These are phyloP conservation scores for Nebria brevicollis DNA, from an alignment of 2,888 invertebrate genomes.

Conservation along the genomic window DNA sequence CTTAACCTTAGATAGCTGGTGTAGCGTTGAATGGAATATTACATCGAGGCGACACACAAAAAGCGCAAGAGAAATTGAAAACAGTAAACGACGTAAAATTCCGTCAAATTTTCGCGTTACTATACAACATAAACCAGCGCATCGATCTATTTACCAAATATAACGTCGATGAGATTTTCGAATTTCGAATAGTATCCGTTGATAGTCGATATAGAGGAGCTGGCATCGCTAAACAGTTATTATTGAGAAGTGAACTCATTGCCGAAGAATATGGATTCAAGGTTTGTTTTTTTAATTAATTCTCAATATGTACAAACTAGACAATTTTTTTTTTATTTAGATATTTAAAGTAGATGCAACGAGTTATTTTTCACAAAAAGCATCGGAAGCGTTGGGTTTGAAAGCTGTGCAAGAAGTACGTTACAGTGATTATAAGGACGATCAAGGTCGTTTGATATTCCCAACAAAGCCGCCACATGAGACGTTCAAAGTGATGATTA, in stretches of 20 bases:
- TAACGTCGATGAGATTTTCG: conserved; percentile 77
- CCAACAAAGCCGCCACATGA: conserved; percentile 75
- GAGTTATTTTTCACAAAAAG: conserved; percentile 81
- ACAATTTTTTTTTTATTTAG: conserved; percentile 61
- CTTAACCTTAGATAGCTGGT: conserved; percentile 72
- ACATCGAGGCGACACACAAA: conserved; percentile 76
- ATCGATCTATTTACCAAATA: conserved; percentile 75
- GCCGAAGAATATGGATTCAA: conserved; percentile 76
- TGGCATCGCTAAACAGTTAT: conserved; percentile 79
- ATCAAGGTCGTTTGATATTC: conserved; percentile 70
- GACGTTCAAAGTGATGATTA: conserved; percentile 75
- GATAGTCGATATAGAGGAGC: conserved; percentile 76
- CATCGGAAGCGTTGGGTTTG: conserved; percentile 75
- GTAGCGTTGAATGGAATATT: conserved; percentile 82
- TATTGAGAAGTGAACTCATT: conserved; percentile 72
- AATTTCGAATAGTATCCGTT: conserved; percentile 83
- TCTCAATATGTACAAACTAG: background rate
- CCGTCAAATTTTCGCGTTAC: conserved; percentile 80
- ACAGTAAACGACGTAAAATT: conserved; percentile 76
- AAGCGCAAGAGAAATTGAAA: conserved; percentile 74
- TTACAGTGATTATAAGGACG: conserved; percentile 77
- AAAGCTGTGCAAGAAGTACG: conserved; percentile 71
- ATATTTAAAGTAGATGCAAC: conserved; percentile 85
- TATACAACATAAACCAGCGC: conserved; percentile 76
- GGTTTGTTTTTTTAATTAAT: conserved; percentile 61